Base-by-base conservation (phyloP, 2,113 vertebrate genomes). In the Perca fluviatilis region DNA sequence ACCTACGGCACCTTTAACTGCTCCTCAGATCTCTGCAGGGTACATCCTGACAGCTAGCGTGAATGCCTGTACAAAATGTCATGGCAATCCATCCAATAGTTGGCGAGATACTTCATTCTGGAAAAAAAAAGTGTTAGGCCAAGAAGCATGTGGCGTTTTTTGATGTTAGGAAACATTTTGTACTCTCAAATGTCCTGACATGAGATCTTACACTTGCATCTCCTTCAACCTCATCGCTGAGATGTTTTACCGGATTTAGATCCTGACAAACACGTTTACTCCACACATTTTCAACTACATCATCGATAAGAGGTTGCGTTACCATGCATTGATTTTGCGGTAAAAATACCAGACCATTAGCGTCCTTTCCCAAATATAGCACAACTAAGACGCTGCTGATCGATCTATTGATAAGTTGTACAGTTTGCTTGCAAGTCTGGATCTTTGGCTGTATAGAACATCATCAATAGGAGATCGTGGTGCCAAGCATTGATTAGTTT, bases 401-500 rank as follows among this genome's bases (percentile, higher is more conserved):
- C 46, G 66, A 73, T 63, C 33, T 65, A 86, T 86, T 50, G 88
- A 86, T 86, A 49, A 0, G 25, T 63, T 79, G 51, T 60, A 62
- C 57, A 27, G 56, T 82, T 69, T 81, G 65, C 64, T 69, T 74
- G 49, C 60, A 62, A n/a, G 16, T 46, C 63, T 69, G 72, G 30
- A 68, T 46, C 51, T 16, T 68, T 74, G 66, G 73, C 68, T 57
- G 5, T 74, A 76, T 68, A 56, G 46, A 77, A 83, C 71, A 83
- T 67, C 56, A 79, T 79, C 80, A 73, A 66, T 65, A 54, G 50
- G 36, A 58, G 72, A n/a, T 23, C 58, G 67, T 10, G 21, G 67
- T 65, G 79, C 82, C 78, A 73, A 27, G 23, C 21, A 84, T 79
- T 75, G 81, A 86, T 87, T 67, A 1, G 58, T 53, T 83, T 65